Evolutionary conservation across 1,140 invertebrate genomes (phyloP).

Genomic region (Melanaphis sacchari): DNA sequence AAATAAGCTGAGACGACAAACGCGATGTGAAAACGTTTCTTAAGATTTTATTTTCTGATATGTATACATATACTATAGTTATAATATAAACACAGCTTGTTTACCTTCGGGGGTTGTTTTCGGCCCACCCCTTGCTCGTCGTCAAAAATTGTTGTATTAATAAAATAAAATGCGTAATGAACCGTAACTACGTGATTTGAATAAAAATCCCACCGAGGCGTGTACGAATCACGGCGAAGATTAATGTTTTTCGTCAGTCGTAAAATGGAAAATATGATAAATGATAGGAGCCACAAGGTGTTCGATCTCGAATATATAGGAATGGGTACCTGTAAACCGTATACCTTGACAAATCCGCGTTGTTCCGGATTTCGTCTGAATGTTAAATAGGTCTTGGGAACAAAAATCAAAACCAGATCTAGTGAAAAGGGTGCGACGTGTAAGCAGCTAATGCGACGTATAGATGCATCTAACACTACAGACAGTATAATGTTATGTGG

Average conservation of each 20-base stretch:
- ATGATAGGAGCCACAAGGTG: conserved; percentile 45
- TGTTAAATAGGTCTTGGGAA: conserved; percentile 55
- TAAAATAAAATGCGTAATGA: conserved; percentile 48
- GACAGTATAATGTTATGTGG: background rate
- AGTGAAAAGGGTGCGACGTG: background rate
- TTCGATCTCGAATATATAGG: conserved; percentile 8
- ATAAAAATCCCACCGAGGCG: conserved; percentile 30
- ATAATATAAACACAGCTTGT: background rate
- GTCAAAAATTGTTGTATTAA: background rate
- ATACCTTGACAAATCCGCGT: conserved; percentile 55
- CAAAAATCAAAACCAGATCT: conserved; percentile 41
- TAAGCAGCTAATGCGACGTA: background rate
- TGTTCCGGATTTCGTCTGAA: conserved; percentile 41
- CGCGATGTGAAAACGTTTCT: background rate
- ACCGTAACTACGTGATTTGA: conserved; percentile 54
- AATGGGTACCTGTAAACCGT: conserved; percentile 2
- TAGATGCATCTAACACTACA: background rate
- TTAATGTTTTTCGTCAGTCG: conserved; percentile 52
- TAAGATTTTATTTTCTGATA: background rate
- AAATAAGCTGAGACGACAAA: background rate
- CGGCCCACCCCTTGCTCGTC: too few species aligned
- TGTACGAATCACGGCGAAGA: conserved; percentile 43
- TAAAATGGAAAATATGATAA: conserved; percentile 56
- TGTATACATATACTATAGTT: background rate
- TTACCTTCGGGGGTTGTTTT: background rate